Percentiles rank a stretch among this genome's conserved stretches.
Evolutionary conservation across 2,888 invertebrate species (phyloP).

Genomic region (Phoenoteleia sp.): DNA sequence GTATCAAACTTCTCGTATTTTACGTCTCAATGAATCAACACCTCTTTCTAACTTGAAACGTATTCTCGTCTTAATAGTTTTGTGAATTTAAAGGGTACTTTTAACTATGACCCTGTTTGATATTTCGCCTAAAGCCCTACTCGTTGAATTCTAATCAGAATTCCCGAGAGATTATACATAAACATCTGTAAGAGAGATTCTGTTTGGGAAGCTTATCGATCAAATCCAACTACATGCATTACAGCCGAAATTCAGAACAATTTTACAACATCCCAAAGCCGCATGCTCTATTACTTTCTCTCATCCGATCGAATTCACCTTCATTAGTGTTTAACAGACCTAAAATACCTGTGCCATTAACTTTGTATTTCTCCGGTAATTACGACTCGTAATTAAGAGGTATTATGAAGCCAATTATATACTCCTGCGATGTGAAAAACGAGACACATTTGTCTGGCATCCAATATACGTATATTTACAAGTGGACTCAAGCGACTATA

Average conservation of each 20-base stretch:
- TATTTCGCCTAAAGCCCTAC: conserved; percentile 34
- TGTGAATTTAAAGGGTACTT: conserved; percentile 22
- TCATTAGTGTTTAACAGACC: conserved; percentile 49
- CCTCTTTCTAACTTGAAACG: no score
- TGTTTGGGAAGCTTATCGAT: conserved; percentile 44
- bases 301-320: conserved; percentile 18
- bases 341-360: conserved; percentile 30
- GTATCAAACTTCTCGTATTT: no score
- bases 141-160: conserved; percentile 60
- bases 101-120: conserved; percentile 45
- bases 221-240: conserved; percentile 7
- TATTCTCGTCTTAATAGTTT: no score
- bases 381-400: conserved; percentile 39
- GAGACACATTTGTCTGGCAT: conserved; percentile 9
- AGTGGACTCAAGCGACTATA: not conserved
- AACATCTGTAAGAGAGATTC: conserved; percentile 52
- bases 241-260: conserved; percentile 22
- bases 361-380: conserved; percentile 34
- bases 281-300: conserved; percentile 40
- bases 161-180: conserved; percentile 54
- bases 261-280: conserved; percentile 30
- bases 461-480: not conserved
- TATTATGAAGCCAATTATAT: conserved; percentile 34
- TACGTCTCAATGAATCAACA: no score
- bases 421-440: conserved; percentile 35